These are phyloP conservation scores for Pantherophis guttatus DNA, from an alignment of 2,113 vertebrate genomes.

Conservation along the genomic window DNA sequence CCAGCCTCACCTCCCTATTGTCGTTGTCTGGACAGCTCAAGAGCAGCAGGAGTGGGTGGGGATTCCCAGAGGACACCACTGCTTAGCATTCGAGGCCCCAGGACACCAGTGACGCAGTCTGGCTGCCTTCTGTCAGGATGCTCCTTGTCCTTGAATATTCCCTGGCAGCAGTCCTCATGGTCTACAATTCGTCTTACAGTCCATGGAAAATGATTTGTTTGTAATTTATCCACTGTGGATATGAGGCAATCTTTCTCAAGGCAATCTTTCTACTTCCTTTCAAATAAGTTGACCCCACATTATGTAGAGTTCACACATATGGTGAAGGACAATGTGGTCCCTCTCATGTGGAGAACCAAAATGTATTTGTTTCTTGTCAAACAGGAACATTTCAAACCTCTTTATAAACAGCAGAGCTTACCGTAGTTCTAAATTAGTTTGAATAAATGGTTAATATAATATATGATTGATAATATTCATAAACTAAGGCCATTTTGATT, in stretches of 20 bases:
- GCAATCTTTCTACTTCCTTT: background rate
- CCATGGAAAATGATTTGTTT: background rate
- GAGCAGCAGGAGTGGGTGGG: background rate
- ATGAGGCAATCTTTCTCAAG: background rate
- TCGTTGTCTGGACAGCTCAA: background rate
- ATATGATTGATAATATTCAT: background rate
- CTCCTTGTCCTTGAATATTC: background rate
- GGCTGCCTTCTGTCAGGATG: too few relatives aligned
- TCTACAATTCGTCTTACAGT: background rate
- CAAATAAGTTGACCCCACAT: background rate
- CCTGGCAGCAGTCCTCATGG: background rate
- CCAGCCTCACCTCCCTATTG: background rate
- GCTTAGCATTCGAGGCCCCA: background rate
- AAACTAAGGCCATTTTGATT: slow-evolving; percentile 2
- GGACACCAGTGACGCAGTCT: background rate
- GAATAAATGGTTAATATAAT: background rate
- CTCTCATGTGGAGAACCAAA: background rate
- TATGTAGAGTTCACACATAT: background rate
- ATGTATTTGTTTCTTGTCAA: background rate
- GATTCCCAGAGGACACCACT: background rate
- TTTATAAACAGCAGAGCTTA: background rate
- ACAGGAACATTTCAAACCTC: background rate
- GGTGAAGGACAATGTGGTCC: background rate
- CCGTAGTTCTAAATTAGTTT: background rate
- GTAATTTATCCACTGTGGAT: background rate